phyloP scores from a whole-genome alignment of 1,140 invertebrate genomes.

The Asbolus verrucosus region DNA sequence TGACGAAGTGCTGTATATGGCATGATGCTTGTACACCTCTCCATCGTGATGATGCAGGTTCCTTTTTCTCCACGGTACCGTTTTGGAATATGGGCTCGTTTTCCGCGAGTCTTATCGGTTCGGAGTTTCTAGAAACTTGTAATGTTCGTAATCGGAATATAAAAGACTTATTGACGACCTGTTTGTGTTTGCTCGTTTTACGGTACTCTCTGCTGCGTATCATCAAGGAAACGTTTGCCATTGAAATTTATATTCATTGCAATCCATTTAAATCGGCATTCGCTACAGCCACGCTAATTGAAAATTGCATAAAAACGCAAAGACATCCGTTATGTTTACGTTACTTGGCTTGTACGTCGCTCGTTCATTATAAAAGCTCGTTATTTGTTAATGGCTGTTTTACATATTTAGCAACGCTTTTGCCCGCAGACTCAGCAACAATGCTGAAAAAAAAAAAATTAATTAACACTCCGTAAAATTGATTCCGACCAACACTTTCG shows the following conservation, averaged over 20 bases:
- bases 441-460: constrained; percentile 4
- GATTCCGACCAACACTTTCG: too few species aligned
- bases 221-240: constrained; percentile 41
- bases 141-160: constrained; percentile 37
- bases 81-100: constrained; percentile 26
- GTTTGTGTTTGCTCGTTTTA: constrained; percentile 40
- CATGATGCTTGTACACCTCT: too few species aligned
- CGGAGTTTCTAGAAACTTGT: constrained; percentile 22
- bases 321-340: constrained; percentile 49
- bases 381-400: constrained; percentile 53
- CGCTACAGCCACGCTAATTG: constrained; percentile 48
- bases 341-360: constrained; percentile 25
- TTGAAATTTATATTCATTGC: constrained; percentile 51
- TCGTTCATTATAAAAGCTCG: constrained; percentile 36
- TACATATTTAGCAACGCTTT: constrained; percentile 45
- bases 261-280: constrained; percentile 52
- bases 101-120: constrained; percentile 19
- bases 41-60: too few species aligned
- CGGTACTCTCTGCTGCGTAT: constrained; percentile 36
- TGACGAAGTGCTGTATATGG: too few species aligned
- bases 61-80: constrained; percentile 8
- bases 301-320: constrained; percentile 52
- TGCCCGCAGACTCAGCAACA: constrained; percentile 13
- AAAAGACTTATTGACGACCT: constrained; percentile 39
- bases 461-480: constrained; percentile 25